phyloP scores from a whole-genome alignment of 2,888 invertebrate species.

The Epinotia ramella region DNA sequence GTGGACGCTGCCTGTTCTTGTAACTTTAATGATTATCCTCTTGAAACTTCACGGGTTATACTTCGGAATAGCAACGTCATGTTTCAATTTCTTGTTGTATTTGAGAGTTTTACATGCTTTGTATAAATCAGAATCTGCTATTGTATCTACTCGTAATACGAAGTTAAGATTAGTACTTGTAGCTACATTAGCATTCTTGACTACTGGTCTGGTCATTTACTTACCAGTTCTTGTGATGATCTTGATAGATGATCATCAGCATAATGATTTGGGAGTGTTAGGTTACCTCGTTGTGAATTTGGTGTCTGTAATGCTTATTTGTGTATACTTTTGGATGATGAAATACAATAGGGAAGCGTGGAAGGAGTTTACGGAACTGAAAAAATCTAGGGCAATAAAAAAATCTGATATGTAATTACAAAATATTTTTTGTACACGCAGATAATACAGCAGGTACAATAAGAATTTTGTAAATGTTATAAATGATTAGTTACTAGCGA shows the following conservation, averaged over 20 bases:
- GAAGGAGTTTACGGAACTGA: conserved; percentile 25
- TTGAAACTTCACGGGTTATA: conserved; percentile 39
- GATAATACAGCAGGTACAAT: too few relatives aligned
- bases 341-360: conserved; percentile 38
- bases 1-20: conserved; percentile 33
- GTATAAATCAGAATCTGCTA: conserved; percentile 28
- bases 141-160: conserved; percentile 23
- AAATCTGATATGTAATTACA: neutral
- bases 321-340: conserved; percentile 44
- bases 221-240: conserved; percentile 43
- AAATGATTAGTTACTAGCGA: neutral
- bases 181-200: conserved; percentile 33
- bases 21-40: conserved; percentile 37
- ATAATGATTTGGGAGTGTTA: conserved; percentile 41
- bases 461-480: neutral
- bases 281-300: conserved; percentile 39
- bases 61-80: conserved; percentile 41
- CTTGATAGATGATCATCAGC: conserved; percentile 37
- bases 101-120: conserved; percentile 37
- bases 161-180: conserved; percentile 31
- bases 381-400: conserved; percentile 16
- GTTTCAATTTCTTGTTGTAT: conserved; percentile 43
- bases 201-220: conserved; percentile 37
- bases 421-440: neutral
- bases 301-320: conserved; percentile 29